Evolutionary conservation across 37 sponge, comb jelly and placozoan genomes (phyloP).

Genomic region (Chondrosia reniformis): DNA sequence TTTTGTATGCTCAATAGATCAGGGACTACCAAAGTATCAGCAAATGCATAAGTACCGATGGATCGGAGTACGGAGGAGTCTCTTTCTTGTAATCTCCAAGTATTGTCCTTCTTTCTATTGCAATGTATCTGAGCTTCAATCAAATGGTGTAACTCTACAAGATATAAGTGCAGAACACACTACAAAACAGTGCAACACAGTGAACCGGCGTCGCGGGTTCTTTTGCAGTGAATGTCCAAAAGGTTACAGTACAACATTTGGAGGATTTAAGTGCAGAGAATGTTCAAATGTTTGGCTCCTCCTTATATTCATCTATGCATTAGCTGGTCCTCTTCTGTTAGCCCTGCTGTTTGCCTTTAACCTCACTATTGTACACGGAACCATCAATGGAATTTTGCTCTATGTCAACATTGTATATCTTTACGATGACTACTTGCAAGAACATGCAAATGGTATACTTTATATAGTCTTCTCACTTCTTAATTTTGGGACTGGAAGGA

Average conservation of each 20-base stretch:
- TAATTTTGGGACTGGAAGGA: slow-evolving; percentile 28
- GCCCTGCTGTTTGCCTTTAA: slow-evolving; percentile 13
- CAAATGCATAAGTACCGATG: too few species aligned
- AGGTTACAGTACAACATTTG: slow-evolving; percentile 21
- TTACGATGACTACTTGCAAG: slow-evolving; percentile 4
- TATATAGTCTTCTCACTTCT: slow-evolving; percentile 28
- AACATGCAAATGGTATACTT: not conserved
- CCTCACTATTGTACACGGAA: slow-evolving; percentile 28
- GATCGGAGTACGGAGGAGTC: too few species aligned
- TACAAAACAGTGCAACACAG: too few species aligned
- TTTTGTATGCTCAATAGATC: too few species aligned
- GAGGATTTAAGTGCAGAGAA: slow-evolving; percentile 2
- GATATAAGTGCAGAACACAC: too few species aligned
- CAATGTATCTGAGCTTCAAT: too few species aligned
- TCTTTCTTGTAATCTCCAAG: too few species aligned
- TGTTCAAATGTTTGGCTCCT: slow-evolving; percentile 26
- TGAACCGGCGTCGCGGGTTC: slow-evolving; percentile 12
- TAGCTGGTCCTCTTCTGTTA: slow-evolving; percentile 31
- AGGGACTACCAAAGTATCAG: too few species aligned
- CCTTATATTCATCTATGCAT: slow-evolving; percentile 4
- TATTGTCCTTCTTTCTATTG: too few species aligned
- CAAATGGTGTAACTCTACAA: too few species aligned
- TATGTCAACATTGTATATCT: slow-evolving; percentile 31
- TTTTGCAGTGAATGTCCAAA: slow-evolving; percentile 35
- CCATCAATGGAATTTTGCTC: slow-evolving; percentile 36